A percentile compares a stretch with the other conserved stretches of the same genome.
phyloP scores from a whole-genome alignment of 1,140 invertebrate species.

The Coboldia fuscipes region DNA sequence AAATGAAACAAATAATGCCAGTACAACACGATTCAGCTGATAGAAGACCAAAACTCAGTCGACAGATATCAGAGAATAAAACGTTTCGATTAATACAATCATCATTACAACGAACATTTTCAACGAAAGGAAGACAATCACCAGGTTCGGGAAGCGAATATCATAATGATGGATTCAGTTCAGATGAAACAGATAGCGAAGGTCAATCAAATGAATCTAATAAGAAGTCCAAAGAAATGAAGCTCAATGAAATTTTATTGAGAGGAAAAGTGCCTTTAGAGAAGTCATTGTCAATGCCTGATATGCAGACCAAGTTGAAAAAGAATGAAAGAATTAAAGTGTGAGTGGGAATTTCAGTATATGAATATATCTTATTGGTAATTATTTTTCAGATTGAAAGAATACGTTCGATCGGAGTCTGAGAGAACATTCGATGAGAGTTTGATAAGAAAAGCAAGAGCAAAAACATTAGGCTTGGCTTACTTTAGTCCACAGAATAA shows the following conservation, averaged over 20 bases:
- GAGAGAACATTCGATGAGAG: slow-evolving; percentile 50
- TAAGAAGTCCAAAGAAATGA: slow-evolving; percentile 20
- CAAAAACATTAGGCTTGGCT: slow-evolving; percentile 40
- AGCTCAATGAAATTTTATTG: slow-evolving; percentile 24
- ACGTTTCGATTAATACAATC: slow-evolving; percentile 23
- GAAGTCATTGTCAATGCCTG: slow-evolving; percentile 62
- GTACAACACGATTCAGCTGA: too few relatives aligned
- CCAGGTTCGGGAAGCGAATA: slow-evolving; percentile 21
- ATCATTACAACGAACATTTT: slow-evolving; percentile 27
- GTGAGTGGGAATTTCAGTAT: slow-evolving; percentile 28
- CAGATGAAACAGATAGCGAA: slow-evolving; percentile 17
- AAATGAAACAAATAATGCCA: too few relatives aligned
- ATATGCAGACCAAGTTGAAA: slow-evolving; percentile 50
- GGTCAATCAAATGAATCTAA: too few relatives aligned
- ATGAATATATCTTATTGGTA: too few relatives aligned
- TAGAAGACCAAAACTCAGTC: not conserved
- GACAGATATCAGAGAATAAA: slow-evolving; percentile 11
- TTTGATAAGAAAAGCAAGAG: slow-evolving; percentile 33
- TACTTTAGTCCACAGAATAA: slow-evolving; percentile 54
- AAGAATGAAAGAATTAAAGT: slow-evolving; percentile 40
- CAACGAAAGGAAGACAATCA: slow-evolving; percentile 24
- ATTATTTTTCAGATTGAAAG: slow-evolving; percentile 33
- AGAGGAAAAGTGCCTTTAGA: slow-evolving; percentile 35
- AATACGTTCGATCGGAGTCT: slow-evolving; percentile 54
- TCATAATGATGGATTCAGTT: slow-evolving; percentile 31